Evolutionary conservation across 1,140 invertebrate species (phyloP).

Genomic region (Leguminivora glycinivorella): DNA sequence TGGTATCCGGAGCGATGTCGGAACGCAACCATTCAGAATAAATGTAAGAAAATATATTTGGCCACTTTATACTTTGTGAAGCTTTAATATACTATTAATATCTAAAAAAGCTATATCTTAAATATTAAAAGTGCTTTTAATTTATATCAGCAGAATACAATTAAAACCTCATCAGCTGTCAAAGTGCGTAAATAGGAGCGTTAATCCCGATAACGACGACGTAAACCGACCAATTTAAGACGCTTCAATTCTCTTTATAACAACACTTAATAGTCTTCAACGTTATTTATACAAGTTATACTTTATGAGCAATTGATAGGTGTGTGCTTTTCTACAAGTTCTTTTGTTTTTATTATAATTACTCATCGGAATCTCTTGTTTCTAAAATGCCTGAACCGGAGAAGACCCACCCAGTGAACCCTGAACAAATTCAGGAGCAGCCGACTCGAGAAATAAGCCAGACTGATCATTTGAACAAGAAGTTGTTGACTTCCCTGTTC

Average conservation of each 20-base stretch:
- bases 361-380: conserved; percentile 7
- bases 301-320: background rate
- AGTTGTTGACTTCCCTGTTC: conserved; percentile 80
- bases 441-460: conserved; percentile 78
- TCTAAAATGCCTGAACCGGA: conserved; percentile 61
- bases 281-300: background rate
- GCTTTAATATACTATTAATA: too few relatives aligned
- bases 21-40: conserved; percentile 9
- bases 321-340: conserved; percentile 6
- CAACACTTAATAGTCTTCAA: background rate
- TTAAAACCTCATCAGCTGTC: background rate
- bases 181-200: conserved; percentile 2
- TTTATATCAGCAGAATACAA: background rate
- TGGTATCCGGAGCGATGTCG: too few relatives aligned
- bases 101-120: too few relatives aligned
- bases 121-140: background rate
- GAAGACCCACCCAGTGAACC: conserved; percentile 38
- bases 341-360: conserved; percentile 36
- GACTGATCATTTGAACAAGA: conserved; percentile 83
- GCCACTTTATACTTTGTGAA: too few relatives aligned
- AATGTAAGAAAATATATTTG: too few relatives aligned
- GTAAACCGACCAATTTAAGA: background rate
- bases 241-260: background rate
- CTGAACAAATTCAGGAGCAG: conserved; percentile 44
- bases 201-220: background rate